phyloP scores from a whole-genome alignment of 2,113 vertebrate genomes.

The Hylia prasina region DNA sequence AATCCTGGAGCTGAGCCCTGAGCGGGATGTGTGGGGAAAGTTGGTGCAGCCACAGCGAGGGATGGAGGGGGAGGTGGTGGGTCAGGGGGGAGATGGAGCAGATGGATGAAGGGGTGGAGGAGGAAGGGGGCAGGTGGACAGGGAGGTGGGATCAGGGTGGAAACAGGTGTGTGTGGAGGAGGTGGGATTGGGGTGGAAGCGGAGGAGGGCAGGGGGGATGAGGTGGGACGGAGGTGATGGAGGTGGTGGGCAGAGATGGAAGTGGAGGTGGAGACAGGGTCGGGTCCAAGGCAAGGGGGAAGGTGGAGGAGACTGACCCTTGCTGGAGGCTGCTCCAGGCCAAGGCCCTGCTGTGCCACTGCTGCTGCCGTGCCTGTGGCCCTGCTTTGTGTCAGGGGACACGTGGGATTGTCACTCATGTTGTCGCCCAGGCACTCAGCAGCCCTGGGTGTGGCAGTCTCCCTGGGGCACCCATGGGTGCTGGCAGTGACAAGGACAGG shows the following conservation, averaged over 20 bases:
- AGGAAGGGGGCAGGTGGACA: neutral
- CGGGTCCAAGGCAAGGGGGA: neutral
- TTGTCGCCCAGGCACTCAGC: neutral
- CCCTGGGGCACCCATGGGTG: neutral
- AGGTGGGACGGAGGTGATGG: too few relatives aligned
- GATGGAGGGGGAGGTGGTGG: neutral
- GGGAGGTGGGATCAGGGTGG: neutral
- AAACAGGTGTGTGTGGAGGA: neutral
- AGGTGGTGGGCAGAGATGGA: neutral
- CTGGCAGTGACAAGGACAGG: neutral
- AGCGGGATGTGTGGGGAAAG: neutral
- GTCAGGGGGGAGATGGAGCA: neutral
- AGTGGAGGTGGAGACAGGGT: neutral
- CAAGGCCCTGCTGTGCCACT: neutral
- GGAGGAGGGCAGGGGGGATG: neutral
- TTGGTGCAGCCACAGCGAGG: neutral
- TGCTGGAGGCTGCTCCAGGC: neutral
- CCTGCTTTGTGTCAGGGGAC: neutral
- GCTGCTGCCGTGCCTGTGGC: neutral
- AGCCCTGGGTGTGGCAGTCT: neutral
- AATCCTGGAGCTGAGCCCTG: neutral
- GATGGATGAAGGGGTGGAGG: neutral
- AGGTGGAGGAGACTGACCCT: neutral
- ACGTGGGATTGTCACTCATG: neutral
- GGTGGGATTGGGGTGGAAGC: too few relatives aligned